Percentiles rank a stretch among this genome's conserved stretches.
Conservation (phyloP, 2,797 vertebrate species). For the Cichlasoma orientale region DNA sequence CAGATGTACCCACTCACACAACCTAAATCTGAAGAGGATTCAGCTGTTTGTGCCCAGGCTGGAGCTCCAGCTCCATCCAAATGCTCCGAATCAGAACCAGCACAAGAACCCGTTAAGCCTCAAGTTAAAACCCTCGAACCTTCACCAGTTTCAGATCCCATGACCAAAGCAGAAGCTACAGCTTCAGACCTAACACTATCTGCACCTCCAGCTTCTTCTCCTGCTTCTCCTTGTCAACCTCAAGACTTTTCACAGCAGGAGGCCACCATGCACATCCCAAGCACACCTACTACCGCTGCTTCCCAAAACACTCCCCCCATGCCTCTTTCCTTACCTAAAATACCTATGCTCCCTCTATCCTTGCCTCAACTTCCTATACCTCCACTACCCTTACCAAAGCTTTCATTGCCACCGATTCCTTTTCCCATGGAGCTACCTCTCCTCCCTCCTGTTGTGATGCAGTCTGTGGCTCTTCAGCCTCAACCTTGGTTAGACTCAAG, state of each 20-base stretch:
- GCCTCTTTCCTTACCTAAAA: constrained; percentile 63
- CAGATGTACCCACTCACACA: constrained; percentile 90
- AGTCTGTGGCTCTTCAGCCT: constrained; percentile 90
- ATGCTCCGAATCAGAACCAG: constrained; percentile 79
- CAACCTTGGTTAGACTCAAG: constrained; percentile 88
- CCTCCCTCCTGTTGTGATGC: constrained; percentile 94
- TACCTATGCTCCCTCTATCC: constrained; percentile 69
- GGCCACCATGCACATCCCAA: constrained; percentile 16
- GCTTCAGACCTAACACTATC: constrained; percentile 42
- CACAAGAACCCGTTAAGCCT: constrained; percentile 73
- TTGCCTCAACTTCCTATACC: constrained; percentile 69
- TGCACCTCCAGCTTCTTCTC: constrained; percentile 30
- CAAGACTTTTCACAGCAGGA: constrained; percentile 54
- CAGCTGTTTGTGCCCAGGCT: constrained; percentile 74
- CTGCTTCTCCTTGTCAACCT: constrained; percentile 48
- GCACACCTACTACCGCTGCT: constrained; percentile 36
- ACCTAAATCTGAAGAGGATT: constrained; percentile 80
- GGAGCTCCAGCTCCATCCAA: constrained; percentile 68
- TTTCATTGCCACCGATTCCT: constrained; percentile 86
- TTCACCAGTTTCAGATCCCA: constrained; percentile 48
- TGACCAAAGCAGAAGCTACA: constrained; percentile 36
- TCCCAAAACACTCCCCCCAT: constrained; percentile 57
- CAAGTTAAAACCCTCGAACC: constrained; percentile 77
- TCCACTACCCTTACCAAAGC: constrained; percentile 64
- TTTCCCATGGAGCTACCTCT: constrained; percentile 94